Conservation (phyloP, 1,140 invertebrate genomes). For the Drosophila paulistorum region DNA sequence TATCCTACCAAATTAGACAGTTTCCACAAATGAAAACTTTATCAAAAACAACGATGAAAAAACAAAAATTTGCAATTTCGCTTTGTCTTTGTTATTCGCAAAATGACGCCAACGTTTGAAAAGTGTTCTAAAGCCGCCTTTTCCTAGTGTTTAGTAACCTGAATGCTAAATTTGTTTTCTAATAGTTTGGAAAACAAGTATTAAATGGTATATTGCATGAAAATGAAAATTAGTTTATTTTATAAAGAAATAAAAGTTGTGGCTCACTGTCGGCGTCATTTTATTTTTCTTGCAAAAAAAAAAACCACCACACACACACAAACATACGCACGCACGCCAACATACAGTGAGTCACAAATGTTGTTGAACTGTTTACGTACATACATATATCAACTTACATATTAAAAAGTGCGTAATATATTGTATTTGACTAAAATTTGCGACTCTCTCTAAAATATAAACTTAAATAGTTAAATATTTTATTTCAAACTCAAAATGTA, state of each 20-base stretch:
- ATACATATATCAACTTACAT: too few species aligned
- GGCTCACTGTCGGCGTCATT: conserved; percentile 60
- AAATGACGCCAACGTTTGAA: conserved; percentile 68
- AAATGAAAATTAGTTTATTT: conserved; percentile 1
- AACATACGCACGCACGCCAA: conserved; percentile 30
- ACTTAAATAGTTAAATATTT: neutral
- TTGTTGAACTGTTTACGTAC: neutral
- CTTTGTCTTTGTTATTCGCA: conserved; percentile 40
- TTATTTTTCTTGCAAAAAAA: conserved; percentile 79
- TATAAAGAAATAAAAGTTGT: conserved; percentile 24
- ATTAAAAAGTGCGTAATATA: neutral
- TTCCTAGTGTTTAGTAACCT: conserved; percentile 2
- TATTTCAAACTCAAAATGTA: neutral
- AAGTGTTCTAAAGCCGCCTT: conserved; percentile 37
- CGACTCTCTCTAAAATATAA: neutral
- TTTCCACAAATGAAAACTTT: neutral
- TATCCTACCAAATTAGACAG: neutral
- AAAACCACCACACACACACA: conserved; percentile 73
- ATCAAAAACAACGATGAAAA: neutral
- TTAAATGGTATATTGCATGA: neutral
- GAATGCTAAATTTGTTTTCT: neutral
- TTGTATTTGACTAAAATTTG: too few species aligned
- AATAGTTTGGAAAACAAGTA: neutral
- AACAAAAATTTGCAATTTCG: neutral
- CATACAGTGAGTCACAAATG: conserved; percentile 1